A percentile compares a stretch with the other conserved stretches of the same genome.
Conservation (phyloP, 2,888 invertebrate species). For the Cryptops parisi region DNA sequence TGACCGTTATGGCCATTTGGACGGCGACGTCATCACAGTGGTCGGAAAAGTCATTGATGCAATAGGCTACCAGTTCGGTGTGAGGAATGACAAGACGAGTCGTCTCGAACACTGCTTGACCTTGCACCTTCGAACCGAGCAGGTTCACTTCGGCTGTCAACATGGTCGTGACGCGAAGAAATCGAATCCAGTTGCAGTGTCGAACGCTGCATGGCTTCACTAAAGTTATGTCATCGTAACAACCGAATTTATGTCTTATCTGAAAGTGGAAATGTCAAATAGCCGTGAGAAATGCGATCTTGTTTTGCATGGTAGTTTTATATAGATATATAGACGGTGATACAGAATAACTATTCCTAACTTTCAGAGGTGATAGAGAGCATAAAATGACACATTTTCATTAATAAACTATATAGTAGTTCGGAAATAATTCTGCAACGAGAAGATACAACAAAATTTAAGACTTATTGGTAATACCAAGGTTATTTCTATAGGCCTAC, state of each 20-base stretch:
- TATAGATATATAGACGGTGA: too few species aligned
- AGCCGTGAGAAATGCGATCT: too few species aligned
- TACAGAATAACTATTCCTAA: too few species aligned
- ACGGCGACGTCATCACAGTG: conserved; percentile 61
- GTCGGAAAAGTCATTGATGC: conserved; percentile 27
- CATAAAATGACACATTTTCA: too few species aligned
- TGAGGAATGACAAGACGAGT: conserved; percentile 70
- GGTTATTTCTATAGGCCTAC: too few species aligned
- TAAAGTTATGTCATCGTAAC: conserved; percentile 71
- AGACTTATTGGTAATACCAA: too few species aligned
- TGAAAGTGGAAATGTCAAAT: too few species aligned
- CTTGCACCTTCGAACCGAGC: conserved; percentile 73
- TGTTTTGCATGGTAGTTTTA: too few species aligned
- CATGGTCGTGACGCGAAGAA: conserved; percentile 60
- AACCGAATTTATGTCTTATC: conserved; percentile 75
- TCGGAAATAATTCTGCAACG: too few species aligned
- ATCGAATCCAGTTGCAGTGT: conserved; percentile 90
- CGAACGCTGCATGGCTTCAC: conserved; percentile 53
- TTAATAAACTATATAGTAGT: too few species aligned
- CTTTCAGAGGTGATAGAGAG: too few species aligned
- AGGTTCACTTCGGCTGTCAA: conserved; percentile 65
- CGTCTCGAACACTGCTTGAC: conserved; percentile 78
- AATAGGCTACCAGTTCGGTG: conserved; percentile 74
- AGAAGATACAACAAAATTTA: too few species aligned
- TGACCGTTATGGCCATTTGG: conserved; percentile 10